A percentile compares a stretch with the other conserved stretches of the same genome.
phyloP scores from a whole-genome alignment of 1,140 invertebrate species.

The Drosophila arawakana region DNA sequence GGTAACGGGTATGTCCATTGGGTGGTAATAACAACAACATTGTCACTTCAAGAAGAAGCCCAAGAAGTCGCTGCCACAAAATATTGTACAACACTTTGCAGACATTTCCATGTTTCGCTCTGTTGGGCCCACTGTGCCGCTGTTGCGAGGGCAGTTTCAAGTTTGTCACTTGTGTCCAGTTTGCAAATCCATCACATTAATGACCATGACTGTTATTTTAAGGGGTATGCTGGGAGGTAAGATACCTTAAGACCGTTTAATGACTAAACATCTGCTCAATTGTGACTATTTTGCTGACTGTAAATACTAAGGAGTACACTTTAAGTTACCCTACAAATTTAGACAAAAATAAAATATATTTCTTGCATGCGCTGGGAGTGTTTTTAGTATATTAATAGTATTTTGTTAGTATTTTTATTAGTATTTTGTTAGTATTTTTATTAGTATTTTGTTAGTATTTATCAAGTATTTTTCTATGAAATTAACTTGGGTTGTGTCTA shows the following conservation, averaged over 20 bases:
- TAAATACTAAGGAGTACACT: no score
- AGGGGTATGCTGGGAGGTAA: conserved; percentile 7
- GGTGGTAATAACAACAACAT: conserved; percentile 35
- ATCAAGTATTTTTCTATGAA: no score
- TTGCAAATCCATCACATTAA: not conserved
- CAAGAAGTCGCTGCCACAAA: conserved; percentile 45
- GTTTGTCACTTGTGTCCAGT: conserved; percentile 6
- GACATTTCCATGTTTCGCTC: conserved; percentile 31
- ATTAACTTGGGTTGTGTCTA: no score
- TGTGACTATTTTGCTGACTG: no score
- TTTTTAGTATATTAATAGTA: no score
- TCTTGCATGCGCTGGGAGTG: no score
- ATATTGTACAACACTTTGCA: conserved; percentile 5
- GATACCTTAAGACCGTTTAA: not conserved
- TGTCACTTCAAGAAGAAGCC: conserved; percentile 40
- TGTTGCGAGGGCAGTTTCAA: not conserved
- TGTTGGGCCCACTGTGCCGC: conserved; percentile 11
- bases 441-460: no score
- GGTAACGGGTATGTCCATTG: conserved; percentile 14
- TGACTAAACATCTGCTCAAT: not conserved
- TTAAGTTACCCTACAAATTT: no score
- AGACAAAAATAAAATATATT: no score
- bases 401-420: no score
- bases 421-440: no score
- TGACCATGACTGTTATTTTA: conserved; percentile 9